These are phyloP conservation scores for Microtus ochrogaster DNA, from an alignment of 2,113 vertebrate species.

Conservation along the genomic window DNA sequence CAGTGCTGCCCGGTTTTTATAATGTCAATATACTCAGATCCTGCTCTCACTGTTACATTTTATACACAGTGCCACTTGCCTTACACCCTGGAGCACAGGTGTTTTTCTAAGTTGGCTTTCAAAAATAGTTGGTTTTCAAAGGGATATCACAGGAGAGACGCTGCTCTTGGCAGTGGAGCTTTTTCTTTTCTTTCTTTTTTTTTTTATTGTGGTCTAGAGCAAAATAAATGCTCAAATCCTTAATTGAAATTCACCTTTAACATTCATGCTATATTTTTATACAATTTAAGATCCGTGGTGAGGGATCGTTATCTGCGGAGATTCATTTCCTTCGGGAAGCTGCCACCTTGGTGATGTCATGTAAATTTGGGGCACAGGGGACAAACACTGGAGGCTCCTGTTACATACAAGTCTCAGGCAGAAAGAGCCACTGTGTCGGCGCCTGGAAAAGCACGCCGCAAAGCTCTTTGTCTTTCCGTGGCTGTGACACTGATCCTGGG, in stretches of 20 bases:
- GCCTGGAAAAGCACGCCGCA: background rate
- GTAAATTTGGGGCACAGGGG: background rate
- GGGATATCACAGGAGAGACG: slow-evolving; percentile 66
- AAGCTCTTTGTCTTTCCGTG: rapidly evolving
- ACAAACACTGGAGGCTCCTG: rapidly evolving
- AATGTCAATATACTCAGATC: slow-evolving; percentile 78
- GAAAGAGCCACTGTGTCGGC: background rate
- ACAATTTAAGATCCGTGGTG: background rate
- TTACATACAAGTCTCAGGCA: rapidly evolving
- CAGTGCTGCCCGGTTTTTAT: slow-evolving; percentile 65
- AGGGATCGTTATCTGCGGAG: slow-evolving; percentile 31
- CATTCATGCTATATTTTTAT: slow-evolving; percentile 70
- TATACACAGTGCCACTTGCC: slow-evolving; percentile 49
- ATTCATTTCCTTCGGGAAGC: slow-evolving; percentile 53
- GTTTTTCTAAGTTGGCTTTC: slow-evolving; percentile 76
- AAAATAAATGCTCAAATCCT: slow-evolving; percentile 62
- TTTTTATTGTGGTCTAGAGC: slow-evolving; percentile 69
- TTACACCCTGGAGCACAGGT: slow-evolving; percentile 74
- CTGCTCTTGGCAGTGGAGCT: slow-evolving; percentile 56
- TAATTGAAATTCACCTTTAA: slow-evolving; percentile 84
- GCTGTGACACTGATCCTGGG: background rate
- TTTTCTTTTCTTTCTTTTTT: background rate
- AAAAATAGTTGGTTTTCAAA: slow-evolving; percentile 73
- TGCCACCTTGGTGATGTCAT: slow-evolving; percentile 6
- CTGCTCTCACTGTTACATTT: slow-evolving; percentile 66